Evolutionary conservation across 2,888 invertebrate genomes (phyloP), one percentile per base, ranked within the genome.

Genomic region (Oscheius myriophilus): DNA sequence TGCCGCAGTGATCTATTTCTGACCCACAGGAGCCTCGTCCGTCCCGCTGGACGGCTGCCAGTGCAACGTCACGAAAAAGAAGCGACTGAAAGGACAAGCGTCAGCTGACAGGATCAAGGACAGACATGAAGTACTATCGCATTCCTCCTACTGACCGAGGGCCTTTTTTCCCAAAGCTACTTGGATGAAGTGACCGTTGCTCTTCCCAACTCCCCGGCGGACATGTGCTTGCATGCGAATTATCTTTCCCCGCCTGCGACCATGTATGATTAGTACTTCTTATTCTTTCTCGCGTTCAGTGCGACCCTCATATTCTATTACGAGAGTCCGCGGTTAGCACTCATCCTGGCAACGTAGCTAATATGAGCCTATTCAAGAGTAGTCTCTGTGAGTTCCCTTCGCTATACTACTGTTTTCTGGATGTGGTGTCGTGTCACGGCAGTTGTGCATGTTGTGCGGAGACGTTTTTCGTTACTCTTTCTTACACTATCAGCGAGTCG

Each of bases 381-480:
- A 33, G 9, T 33, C 33, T 33, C 9, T 6, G 9, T 6, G 33
- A 33, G 33, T 33, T 25, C 18, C 61, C 33, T 25, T 61, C 33
- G 39, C 61, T 61, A 61, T 61, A 61, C 46, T 49, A 61, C 61
- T 61, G 61, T 61, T 61, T 61, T 61, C 61, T 61, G 49, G 49
- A 46, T 61, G 33, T 61, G 39, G 26, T 49, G 33, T 61, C 49
- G 26, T 49, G 61, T 11, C 61, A 33, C 16, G 61, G 18, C 63
- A 61, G 61, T 65, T 55, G 65, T 65, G 51, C 55, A 55, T 65
- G 54, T 45, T 65, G 55, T 51, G 54, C 55, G 25, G 55, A 55
- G 51, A 45, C 45, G 45, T 65, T 55, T 65, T 65, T 65, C 65
- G 65, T 65, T 65, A 55, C 65, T 65, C 51, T 65, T 49, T 65